phyloP scores from a whole-genome alignment of 2,113 vertebrate genomes.

The Gorsachius goisagi region DNA sequence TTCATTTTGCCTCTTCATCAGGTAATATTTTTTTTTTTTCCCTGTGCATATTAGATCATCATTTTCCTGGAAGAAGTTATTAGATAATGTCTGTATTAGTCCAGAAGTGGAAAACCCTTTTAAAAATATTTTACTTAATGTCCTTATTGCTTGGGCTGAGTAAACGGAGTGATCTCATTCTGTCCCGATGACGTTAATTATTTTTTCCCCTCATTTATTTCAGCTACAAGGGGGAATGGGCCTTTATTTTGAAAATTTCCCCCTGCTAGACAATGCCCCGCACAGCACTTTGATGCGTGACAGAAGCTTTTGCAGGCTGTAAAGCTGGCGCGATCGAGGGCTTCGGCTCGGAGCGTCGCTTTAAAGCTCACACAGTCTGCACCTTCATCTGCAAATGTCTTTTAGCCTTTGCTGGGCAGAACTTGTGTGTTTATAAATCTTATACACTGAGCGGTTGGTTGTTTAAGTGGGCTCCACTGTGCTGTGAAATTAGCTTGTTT shows the following conservation, averaged over 20 bases:
- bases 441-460: conserved; percentile 20
- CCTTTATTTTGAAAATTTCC: conserved; percentile 3
- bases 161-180: conserved; percentile 21
- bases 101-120: conserved; percentile 54
- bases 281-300: neutral
- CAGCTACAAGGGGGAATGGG: neutral
- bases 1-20: neutral
- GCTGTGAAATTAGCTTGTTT: conserved; percentile 69
- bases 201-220: conserved; percentile 25
- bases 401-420: neutral
- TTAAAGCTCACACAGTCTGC: neutral
- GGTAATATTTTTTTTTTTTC: neutral
- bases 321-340: neutral
- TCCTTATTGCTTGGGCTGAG: conserved; percentile 16
- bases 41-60: conserved; percentile 22
- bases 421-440: conserved; percentile 51
- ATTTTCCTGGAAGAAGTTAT: conserved; percentile 59
- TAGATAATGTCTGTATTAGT: conserved; percentile 54
- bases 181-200: neutral
- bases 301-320: neutral
- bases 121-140: conserved; percentile 30
- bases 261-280: neutral
- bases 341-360: neutral
- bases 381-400: neutral
- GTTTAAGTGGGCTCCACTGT: conserved; percentile 56